These are phyloP conservation scores for Brachionus sp. DNA, from an alignment of 1,140 invertebrate species.

Conservation along the genomic window DNA sequence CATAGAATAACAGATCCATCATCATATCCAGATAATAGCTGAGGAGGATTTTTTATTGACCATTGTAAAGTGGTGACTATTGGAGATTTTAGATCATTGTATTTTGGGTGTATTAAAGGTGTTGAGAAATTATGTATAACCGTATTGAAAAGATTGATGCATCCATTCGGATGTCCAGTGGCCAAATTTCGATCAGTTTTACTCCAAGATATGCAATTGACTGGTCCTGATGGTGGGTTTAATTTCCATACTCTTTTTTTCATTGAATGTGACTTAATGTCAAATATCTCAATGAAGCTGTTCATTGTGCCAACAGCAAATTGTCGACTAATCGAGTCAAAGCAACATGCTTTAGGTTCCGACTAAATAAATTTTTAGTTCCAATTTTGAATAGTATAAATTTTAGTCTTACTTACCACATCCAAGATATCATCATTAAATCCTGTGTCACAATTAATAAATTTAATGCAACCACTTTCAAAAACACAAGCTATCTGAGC, in stretches of 20 bases:
- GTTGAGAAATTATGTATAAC: not conserved
- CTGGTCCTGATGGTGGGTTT: not conserved
- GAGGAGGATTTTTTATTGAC: conserved; percentile 7
- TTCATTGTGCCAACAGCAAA: conserved; percentile 27
- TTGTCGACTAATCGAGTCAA: not conserved
- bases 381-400: not conserved
- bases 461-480: conserved; percentile 6
- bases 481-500: not conserved
- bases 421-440: not conserved
- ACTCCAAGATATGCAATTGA: conserved; percentile 20
- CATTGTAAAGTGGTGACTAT: not conserved
- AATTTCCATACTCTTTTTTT: conserved; percentile 31
- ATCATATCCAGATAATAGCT: conserved; percentile 18
- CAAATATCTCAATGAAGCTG: conserved; percentile 13
- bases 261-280: not conserved
- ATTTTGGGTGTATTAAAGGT: not conserved
- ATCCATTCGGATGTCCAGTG: not conserved
- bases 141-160: not conserved
- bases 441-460: not conserved
- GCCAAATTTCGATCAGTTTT: conserved; percentile 13
- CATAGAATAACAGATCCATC: conserved; percentile 39
- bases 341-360: not conserved
- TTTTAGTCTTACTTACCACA: not conserved
- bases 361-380: not conserved
- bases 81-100: not conserved